These are phyloP conservation scores for Lineus longissimus DNA, from an alignment of 1,140 invertebrate species.

Conservation along the genomic window DNA sequence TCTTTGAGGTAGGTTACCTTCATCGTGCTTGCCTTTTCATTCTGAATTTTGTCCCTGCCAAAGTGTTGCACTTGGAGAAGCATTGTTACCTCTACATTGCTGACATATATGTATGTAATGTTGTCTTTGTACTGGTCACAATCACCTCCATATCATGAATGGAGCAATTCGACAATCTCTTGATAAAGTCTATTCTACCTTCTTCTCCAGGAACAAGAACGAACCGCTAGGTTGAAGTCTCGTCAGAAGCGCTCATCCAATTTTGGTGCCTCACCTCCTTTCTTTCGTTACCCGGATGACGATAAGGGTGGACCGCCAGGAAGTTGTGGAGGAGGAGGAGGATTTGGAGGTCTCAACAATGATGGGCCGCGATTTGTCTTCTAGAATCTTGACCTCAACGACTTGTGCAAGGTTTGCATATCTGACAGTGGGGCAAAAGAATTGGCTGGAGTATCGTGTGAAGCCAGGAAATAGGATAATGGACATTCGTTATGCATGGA, in stretches of 20 bases:
- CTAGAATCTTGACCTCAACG: too few species aligned
- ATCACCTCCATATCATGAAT: background rate
- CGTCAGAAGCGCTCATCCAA: slow-evolving; percentile 22
- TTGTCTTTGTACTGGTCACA: background rate
- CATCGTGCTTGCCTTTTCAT: background rate
- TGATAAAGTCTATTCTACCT: background rate
- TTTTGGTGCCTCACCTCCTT: slow-evolving; percentile 23
- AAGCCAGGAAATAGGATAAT: too few species aligned
- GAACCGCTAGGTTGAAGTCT: slow-evolving; percentile 22
- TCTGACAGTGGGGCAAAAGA: too few species aligned
- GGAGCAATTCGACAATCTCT: background rate
- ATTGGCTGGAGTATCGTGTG: too few species aligned
- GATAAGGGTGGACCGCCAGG: slow-evolving; percentile 29
- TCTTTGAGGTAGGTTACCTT: slow-evolving; percentile 35
- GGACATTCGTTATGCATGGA: too few species aligned
- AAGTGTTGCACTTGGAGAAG: background rate
- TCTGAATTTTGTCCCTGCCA: background rate
- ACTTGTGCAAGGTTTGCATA: too few species aligned
- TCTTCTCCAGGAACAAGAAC: slow-evolving; percentile 38
- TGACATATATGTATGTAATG: background rate
- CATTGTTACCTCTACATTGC: background rate
- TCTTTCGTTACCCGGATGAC: slow-evolving; percentile 28
- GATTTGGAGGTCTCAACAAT: slow-evolving; percentile 29
- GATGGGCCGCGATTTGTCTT: slow-evolving; percentile 40
- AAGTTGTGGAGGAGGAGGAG: slow-evolving; percentile 28